These are phyloP conservation scores for Oncopodura yosiiana DNA, from an alignment of 1,140 invertebrate genomes.

Conservation along the genomic window DNA sequence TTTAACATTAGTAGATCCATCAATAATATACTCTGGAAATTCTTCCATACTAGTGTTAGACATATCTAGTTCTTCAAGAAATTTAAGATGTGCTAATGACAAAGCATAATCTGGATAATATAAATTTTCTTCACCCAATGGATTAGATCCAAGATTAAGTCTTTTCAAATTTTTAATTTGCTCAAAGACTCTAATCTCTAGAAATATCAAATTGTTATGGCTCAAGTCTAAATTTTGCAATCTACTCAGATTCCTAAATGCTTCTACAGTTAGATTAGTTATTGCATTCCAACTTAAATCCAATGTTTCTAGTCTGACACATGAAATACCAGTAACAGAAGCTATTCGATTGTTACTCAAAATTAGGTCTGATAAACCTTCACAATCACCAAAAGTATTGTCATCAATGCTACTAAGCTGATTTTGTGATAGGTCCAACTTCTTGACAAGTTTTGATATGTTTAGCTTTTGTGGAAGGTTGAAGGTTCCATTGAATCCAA, in stretches of 20 bases:
- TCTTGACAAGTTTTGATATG: slow-evolving; percentile 21
- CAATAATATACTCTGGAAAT: slow-evolving; percentile 23
- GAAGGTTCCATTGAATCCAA: slow-evolving; percentile 17
- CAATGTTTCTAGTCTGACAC: slow-evolving; percentile 10
- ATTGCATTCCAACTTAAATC: slow-evolving; percentile 29
- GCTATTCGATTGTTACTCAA: slow-evolving; percentile 22
- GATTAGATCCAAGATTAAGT: slow-evolving; percentile 27
- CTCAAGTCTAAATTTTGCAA: slow-evolving; percentile 23
- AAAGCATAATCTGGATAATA: slow-evolving; percentile 16
- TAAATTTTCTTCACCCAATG: slow-evolving; percentile 10
- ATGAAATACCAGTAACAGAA: slow-evolving; percentile 12
- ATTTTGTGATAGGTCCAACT: slow-evolving; percentile 21
- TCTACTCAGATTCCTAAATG: slow-evolving; percentile 5
- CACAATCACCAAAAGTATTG: slow-evolving; percentile 18
- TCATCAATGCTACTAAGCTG: slow-evolving; percentile 3
- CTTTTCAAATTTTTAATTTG: slow-evolving; percentile 14
- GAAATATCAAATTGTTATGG: slow-evolving; percentile 23
- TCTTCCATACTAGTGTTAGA: slow-evolving; percentile 20
- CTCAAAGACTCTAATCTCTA: slow-evolving; percentile 21
- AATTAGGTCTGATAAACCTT: slow-evolving; percentile 10
- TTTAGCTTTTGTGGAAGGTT: slow-evolving; percentile 20
- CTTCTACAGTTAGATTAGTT: slow-evolving; percentile 6
- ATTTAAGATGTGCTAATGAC: slow-evolving; percentile 11
- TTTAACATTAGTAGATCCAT: slow-evolving; percentile 26
- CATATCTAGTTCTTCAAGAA: slow-evolving; percentile 26